Base-by-base conservation (phyloP, 1,140 invertebrate genomes). In the Lasaia peninsularis region DNA sequence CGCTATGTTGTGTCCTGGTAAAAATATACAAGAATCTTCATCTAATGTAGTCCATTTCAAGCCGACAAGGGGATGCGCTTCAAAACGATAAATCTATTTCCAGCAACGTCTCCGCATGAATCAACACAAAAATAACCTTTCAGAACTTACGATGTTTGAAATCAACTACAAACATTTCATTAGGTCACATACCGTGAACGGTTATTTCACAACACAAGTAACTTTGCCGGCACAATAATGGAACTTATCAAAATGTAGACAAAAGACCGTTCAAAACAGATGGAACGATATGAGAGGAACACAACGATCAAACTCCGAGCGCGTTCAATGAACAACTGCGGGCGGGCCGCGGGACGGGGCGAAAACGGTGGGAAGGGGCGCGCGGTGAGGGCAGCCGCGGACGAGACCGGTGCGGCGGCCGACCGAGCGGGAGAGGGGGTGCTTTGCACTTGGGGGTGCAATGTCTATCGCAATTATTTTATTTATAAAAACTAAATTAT, bases 101-200 rank as follows among this genome's bases (percentile, higher is more conserved):
- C 79, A 86, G 86, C 85, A 79, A 74, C 77, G 76, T 78, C 82
- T 84, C 78, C 73, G 82, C 78, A 86, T 86, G 81, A 86, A 86
- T 86, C 86, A 84, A 86, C 83, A 85, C 86, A 81, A 70, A 88
- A 88, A 88, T 88, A 88, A 86, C 81, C 84, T 85, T 87, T 83
- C 80, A 88, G 74, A 72, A 79, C 75, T 72, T 73, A 78, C 54
- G 69, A 71, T 78, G 81, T 78, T 69, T 78, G 62, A 74, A 78
- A 79, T 73, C 74, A 73, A 74, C 74, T 60, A 72, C 70, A 63
- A 80, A 79, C 69, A 75, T 80, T 75, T 65, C 67, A 73, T 71
- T 76, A 73, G 65, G 50, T 68, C 81, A 86, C 85, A 58, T 88
- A 88, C 85, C 85, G 80, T 77, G 73, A 82, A 79, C 79, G 75